Conservation (phyloP, 2,113 vertebrate genomes). For the Megaptera novaeangliae region DNA sequence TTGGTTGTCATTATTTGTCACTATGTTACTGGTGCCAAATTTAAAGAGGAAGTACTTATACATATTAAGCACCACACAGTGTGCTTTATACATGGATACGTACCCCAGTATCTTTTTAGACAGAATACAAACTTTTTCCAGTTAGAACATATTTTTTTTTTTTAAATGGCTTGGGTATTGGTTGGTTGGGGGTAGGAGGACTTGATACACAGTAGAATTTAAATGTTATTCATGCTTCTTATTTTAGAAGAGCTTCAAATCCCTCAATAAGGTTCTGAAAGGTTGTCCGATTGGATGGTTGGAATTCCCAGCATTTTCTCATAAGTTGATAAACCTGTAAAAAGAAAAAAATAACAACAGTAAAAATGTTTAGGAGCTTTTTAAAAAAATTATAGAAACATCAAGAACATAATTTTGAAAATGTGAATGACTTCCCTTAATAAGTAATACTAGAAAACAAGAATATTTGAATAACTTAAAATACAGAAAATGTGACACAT, state of each 20-base stretch:
- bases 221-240: constrained; percentile 63
- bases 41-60: background rate
- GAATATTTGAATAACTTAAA: background rate
- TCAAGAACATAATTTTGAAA: background rate
- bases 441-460: background rate
- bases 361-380: background rate
- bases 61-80: background rate
- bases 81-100: background rate
- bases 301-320: constrained; percentile 93
- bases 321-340: constrained; percentile 92
- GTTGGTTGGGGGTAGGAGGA: background rate
- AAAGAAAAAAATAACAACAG: background rate
- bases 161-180: background rate
- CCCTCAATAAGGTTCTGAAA: constrained; percentile 90
- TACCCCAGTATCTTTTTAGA: background rate
- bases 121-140: constrained; percentile 34
- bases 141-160: background rate
- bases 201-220: constrained; percentile 5
- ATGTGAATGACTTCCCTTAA: background rate
- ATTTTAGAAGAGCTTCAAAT: constrained; percentile 87
- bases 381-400: fast-evolving
- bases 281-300: constrained; percentile 86
- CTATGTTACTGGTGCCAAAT: background rate
- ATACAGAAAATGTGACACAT: background rate
- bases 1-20: background rate